Evolutionary conservation across 2,797 vertebrate species (phyloP).

Genomic region (Acomys russatus): DNA sequence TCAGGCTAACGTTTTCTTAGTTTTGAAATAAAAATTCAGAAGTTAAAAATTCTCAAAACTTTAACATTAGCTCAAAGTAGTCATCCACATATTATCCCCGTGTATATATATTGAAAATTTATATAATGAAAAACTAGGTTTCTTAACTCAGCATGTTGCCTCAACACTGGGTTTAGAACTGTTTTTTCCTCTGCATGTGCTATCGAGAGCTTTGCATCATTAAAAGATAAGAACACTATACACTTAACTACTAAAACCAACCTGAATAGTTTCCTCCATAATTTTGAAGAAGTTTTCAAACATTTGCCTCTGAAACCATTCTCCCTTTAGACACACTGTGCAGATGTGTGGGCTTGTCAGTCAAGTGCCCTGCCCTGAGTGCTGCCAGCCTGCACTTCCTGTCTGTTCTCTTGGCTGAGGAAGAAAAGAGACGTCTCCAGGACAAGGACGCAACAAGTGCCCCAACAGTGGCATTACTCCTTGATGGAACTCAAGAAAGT

Average conservation of each 20-base stretch:
- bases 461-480: slow-evolving; percentile 87
- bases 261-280: slow-evolving; percentile 39
- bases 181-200: not conserved
- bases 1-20: not conserved
- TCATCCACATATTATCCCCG: not conserved
- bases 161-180: slow-evolving; percentile 27
- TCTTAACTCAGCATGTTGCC: not conserved
- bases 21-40: slow-evolving; percentile 19
- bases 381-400: slow-evolving; percentile 93
- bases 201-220: slow-evolving; percentile 10
- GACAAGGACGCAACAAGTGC: slow-evolving; percentile 78
- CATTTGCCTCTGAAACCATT: not conserved
- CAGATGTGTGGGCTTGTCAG: slow-evolving; percentile 89
- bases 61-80: not conserved
- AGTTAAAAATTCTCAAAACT: slow-evolving; percentile 31
- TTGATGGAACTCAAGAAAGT: slow-evolving; percentile 86
- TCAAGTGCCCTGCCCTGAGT: slow-evolving; percentile 87
- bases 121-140: not conserved
- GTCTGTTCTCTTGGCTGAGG: slow-evolving; percentile 92
- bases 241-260: slow-evolving; percentile 11
- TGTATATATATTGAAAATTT: not conserved
- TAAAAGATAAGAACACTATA: slow-evolving; percentile 10
- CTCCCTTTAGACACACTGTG: slow-evolving; percentile 91
- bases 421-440: slow-evolving; percentile 88
- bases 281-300: slow-evolving; percentile 61